phyloP scores from a whole-genome alignment of 2,888 invertebrate genomes.

The Nysson spinosus region DNA sequence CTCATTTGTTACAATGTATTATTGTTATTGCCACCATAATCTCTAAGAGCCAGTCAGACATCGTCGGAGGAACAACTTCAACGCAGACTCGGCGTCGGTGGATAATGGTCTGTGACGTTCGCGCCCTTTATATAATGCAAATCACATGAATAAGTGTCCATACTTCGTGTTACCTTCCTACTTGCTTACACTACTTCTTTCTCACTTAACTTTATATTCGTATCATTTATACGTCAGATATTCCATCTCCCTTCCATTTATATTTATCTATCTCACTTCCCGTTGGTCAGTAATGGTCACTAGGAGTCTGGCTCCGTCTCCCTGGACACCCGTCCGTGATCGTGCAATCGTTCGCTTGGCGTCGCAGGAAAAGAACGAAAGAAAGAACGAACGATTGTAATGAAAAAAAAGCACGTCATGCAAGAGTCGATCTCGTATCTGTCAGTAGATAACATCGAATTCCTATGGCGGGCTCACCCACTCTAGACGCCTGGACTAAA shows the following conservation, averaged over 20 bases:
- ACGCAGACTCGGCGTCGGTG: constrained; percentile 41
- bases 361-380: constrained; percentile 30
- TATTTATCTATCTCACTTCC: neutral
- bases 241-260: no score
- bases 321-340: no score
- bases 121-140: constrained; percentile 50
- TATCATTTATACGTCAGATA: neutral
- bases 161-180: neutral
- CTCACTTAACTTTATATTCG: neutral
- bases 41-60: constrained; percentile 35
- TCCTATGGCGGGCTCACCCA: constrained; percentile 60
- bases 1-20: constrained; percentile 52
- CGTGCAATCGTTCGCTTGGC: constrained; percentile 36
- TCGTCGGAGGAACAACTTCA: constrained; percentile 31
- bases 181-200: neutral
- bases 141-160: constrained; percentile 61
- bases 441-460: constrained; percentile 65
- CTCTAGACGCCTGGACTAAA: constrained; percentile 33
- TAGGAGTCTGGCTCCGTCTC: no score
- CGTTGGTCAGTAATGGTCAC: no score
- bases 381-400: constrained; percentile 18
- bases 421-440: constrained; percentile 64
- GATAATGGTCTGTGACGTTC: constrained; percentile 62
- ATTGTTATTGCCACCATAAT: constrained; percentile 51
- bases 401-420: constrained; percentile 51